A percentile compares a stretch with the other conserved stretches of the same genome.
Evolutionary conservation across 2,888 invertebrate species (phyloP).

Genomic region (Eurois occulta): DNA sequence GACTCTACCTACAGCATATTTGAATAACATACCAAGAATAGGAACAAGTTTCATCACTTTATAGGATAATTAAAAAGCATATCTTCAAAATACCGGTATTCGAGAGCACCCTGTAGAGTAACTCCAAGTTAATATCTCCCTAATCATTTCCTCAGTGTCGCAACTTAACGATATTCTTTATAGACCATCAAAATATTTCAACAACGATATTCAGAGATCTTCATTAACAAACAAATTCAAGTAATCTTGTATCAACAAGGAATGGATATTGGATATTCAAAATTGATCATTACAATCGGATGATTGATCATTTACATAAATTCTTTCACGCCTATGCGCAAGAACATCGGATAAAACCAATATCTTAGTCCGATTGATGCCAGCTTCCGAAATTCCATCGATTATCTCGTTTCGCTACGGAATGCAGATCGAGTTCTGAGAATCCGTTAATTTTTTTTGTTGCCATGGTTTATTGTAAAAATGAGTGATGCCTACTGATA

Average conservation of each 20-base stretch:
- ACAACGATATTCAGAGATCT: conserved; percentile 39
- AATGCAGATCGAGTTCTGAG: conserved; percentile 58
- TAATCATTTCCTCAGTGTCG: conserved; percentile 43
- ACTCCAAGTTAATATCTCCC: conserved; percentile 31
- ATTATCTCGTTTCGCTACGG: conserved; percentile 72
- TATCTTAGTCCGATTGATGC: conserved; percentile 67
- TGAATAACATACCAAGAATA: conserved; percentile 4
- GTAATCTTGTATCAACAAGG: conserved; percentile 31
- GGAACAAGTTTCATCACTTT: conserved; percentile 20
- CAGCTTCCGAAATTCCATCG: conserved; percentile 77
- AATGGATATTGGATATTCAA: conserved; percentile 49
- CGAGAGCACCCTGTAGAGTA: conserved; percentile 35
- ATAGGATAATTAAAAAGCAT: conserved; percentile 36
- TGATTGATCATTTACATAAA: conserved; percentile 76
- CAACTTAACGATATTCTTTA: conserved; percentile 41
- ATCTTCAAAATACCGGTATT: conserved; percentile 29
- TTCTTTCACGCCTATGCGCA: conserved; percentile 69
- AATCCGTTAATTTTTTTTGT: conserved; percentile 62
- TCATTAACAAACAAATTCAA: conserved; percentile 62
- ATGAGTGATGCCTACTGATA: conserved; percentile 24
- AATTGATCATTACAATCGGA: conserved; percentile 63
- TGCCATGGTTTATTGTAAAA: conserved; percentile 43
- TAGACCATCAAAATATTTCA: conserved; percentile 48
- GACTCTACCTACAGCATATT: not conserved
- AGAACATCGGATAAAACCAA: conserved; percentile 67